Evolutionary conservation across 2,797 vertebrate species (phyloP), one percentile per base, ranked within the genome.

Genomic region (Benthosema pterotum): DNA sequence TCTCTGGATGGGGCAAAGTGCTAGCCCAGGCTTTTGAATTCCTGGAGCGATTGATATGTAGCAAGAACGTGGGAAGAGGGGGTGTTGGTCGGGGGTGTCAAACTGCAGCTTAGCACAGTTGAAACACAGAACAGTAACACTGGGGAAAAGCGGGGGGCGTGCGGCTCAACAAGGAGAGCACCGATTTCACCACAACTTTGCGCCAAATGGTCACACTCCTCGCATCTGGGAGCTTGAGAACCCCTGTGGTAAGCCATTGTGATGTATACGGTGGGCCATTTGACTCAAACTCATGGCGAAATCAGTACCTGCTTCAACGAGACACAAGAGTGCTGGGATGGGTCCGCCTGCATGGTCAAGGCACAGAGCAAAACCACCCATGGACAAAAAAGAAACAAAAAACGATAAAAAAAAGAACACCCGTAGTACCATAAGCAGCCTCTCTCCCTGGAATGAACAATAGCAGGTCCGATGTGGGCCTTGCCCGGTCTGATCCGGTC

Each of bases 281-380:
- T 5, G 22, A 25, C 22, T 25, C 22, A 25, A 25, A 25, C 22
- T 5, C 22, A 5, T 25, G 22, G 22, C 22, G 22, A 25, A 25
- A 25, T 25, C 22, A 25, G 22, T 25, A 25, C 22, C 5, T 3
- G 22, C 22, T 25, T 3, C 68, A 60, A 47, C 5, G 38, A 61
- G 38, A 66, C 48, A 65, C 59, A 28, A 28, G 64, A 51, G 61
- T 13, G 11, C 71, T 57, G 63, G 72, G 83, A 65, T 63, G 68
- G 71, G 61, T 74, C 71, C 78, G 73, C 69, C 52, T 66, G 71
- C 63, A 64, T 3, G 46, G 57, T 58, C 47, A 70, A 82, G 75
- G 81, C 84, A 81, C 74, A 83, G 79, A 85, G 79, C 82, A 80
- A 78, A 83, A 73, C 57, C 59, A 71, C 61, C 58, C 54, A 79